A percentile compares a stretch with the other conserved stretches of the same genome.
Evolutionary conservation across 2,113 vertebrate genomes (phyloP).

Genomic region (Trogon melanurus): DNA sequence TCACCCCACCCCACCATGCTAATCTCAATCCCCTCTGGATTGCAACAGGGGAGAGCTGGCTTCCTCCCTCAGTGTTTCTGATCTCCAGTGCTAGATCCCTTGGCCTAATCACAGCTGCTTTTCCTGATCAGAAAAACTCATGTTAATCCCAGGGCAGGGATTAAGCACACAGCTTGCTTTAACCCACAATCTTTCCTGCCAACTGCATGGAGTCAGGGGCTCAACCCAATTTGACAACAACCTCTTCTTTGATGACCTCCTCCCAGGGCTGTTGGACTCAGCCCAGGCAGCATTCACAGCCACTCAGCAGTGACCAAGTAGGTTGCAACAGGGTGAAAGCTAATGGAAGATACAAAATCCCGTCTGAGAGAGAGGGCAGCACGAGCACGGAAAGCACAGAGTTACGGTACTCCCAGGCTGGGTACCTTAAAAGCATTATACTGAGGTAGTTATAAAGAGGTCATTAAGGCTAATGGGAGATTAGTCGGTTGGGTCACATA

Average conservation of each 20-base stretch:
- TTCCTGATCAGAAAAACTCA: not conserved
- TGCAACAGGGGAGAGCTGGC: not conserved
- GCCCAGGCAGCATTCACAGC: not conserved
- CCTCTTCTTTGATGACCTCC: not conserved
- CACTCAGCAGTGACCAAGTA: fast-evolving
- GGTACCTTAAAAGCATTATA: not conserved
- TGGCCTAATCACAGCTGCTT: not conserved
- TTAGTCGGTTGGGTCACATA: not conserved
- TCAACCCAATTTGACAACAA: not conserved
- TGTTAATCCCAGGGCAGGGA: not conserved
- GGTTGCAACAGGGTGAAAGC: not conserved
- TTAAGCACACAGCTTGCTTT: not conserved
- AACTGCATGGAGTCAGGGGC: not conserved
- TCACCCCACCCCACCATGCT: fast-evolving
- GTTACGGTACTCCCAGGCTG: not conserved
- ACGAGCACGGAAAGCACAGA: not conserved
- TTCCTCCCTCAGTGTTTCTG: not conserved
- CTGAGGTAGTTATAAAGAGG: not conserved
- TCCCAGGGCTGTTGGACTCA: not conserved
- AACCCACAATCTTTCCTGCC: not conserved
- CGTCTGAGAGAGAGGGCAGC: not conserved
- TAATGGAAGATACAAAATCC: not conserved
- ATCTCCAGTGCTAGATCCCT: not conserved
- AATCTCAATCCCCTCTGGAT: not conserved
- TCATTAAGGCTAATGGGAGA: not conserved